These are phyloP conservation scores for Pteromalus puparum DNA, from an alignment of 1,140 invertebrate genomes.

Conservation along the genomic window DNA sequence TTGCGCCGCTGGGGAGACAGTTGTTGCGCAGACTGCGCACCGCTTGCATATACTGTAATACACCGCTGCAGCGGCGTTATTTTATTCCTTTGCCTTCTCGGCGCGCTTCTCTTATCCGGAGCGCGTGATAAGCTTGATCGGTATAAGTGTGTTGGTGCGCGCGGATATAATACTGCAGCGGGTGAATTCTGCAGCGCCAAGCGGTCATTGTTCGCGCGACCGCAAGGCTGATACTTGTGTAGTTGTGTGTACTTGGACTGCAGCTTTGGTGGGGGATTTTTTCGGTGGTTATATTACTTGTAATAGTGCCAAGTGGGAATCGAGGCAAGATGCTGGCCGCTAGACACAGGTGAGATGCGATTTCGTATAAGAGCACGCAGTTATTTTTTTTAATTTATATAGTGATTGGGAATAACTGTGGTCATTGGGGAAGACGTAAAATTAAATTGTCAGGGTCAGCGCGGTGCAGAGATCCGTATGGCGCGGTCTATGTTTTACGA, in stretches of 20 bases:
- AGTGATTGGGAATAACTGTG: too few species aligned
- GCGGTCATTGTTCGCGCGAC: neutral
- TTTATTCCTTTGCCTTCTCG: neutral
- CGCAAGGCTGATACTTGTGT: neutral
- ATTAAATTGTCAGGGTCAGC: neutral
- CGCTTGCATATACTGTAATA: neutral
- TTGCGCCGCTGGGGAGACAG: constrained; percentile 13
- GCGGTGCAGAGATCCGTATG: neutral
- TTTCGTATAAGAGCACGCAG: neutral
- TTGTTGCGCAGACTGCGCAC: constrained; percentile 8
- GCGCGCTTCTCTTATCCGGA: neutral
- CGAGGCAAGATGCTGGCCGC: constrained; percentile 61
- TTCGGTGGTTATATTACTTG: too few species aligned
- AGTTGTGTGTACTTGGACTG: neutral
- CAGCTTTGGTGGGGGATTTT: neutral
- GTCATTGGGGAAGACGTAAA: too few species aligned
- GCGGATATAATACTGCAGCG: neutral
- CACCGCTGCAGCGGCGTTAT: neutral
- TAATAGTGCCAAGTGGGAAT: too few species aligned
- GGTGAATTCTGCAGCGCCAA: neutral
- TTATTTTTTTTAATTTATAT: too few species aligned
- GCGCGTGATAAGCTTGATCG: neutral
- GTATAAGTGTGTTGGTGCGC: neutral
- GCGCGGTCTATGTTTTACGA: neutral
- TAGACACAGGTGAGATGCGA: constrained; percentile 64